These are phyloP conservation scores for Lutjanus argentimaculatus DNA, from an alignment of 2,797 vertebrate species.

Conservation along the genomic window DNA sequence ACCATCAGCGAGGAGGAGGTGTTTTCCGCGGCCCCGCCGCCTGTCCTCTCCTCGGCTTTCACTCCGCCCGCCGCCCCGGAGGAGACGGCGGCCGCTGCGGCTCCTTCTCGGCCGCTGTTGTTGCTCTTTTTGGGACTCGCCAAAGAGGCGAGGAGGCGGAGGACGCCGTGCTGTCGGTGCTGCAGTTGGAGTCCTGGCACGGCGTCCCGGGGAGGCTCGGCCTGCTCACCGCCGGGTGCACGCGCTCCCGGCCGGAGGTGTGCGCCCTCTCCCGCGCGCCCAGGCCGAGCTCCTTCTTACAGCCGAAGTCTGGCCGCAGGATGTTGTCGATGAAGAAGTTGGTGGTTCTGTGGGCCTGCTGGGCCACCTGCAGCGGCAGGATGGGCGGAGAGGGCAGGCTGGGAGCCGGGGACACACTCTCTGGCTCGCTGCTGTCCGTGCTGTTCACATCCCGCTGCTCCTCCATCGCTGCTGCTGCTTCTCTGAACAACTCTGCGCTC, in stretches of 20 bases:
- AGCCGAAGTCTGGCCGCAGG: conserved; percentile 94
- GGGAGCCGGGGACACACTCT: conserved; percentile 88
- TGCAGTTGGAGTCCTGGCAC: conserved; percentile 90
- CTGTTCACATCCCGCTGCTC: conserved; percentile 89
- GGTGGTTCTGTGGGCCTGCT: conserved; percentile 91
- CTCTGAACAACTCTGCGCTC: conserved; percentile 35
- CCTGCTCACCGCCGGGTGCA: conserved; percentile 84
- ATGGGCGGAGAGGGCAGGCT: conserved; percentile 86
- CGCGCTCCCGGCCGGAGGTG: conserved; percentile 89
- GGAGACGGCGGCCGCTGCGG: not conserved
- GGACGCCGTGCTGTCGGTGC: conserved; percentile 88
- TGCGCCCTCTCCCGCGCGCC: conserved; percentile 88
- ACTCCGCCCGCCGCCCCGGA: conserved; percentile 37
- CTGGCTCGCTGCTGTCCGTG: conserved; percentile 88
- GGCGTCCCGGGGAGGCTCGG: conserved; percentile 87
- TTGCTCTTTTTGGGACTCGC: conserved; percentile 58
- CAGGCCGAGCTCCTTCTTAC: conserved; percentile 87
- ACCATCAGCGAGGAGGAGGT: conserved; percentile 61
- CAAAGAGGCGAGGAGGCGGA: conserved; percentile 75
- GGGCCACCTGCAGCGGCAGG: conserved; percentile 86
- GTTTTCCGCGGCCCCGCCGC: conserved; percentile 46
- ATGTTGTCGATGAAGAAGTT: conserved; percentile 98
- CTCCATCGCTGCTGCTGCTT: conserved; percentile 86
- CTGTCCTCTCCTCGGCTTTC: conserved; percentile 66
- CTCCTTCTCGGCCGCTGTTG: conserved; percentile 19